Evolutionary conservation across 1,140 invertebrate species (phyloP).

Genomic region (Anastatus disparis): DNA sequence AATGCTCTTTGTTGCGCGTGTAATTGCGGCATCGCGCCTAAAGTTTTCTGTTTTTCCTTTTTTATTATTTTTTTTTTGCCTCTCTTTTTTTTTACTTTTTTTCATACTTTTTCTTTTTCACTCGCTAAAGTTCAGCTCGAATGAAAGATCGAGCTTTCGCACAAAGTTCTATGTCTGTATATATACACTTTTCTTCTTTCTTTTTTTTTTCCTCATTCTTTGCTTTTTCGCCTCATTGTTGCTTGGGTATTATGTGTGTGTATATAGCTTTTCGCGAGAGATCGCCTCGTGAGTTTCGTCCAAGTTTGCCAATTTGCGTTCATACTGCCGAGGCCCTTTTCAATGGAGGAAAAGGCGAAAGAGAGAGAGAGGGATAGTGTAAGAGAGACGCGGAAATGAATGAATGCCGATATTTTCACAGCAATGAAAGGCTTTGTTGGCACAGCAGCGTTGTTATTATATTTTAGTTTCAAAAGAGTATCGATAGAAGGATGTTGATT

Average conservation of each 20-base stretch:
- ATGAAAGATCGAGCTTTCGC: neutral
- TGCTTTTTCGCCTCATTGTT: neutral
- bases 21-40: slow-evolving; percentile 9
- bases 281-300: neutral
- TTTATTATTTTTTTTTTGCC: neutral
- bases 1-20: slow-evolving; percentile 31
- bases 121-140: neutral
- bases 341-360: too few relatives aligned
- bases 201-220: too few relatives aligned
- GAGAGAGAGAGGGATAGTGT: too few relatives aligned
- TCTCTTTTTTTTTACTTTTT: neutral
- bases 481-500: too few relatives aligned
- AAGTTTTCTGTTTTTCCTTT: neutral
- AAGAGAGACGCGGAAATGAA: too few relatives aligned
- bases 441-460: neutral
- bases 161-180: neutral
- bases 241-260: too few relatives aligned
- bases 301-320: slow-evolving; percentile 24
- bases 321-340: neutral
- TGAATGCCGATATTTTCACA: slow-evolving; percentile 3
- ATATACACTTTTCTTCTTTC: slow-evolving; percentile 3
- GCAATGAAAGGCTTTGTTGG: too few relatives aligned
- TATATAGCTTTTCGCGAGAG: neutral
- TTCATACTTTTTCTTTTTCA: neutral
- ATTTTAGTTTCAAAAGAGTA: too few relatives aligned